A percentile compares a stretch with the other conserved stretches of the same genome.
Conservation (phyloP, 2,797 vertebrate species). For the Gymnodraco acuticeps region DNA sequence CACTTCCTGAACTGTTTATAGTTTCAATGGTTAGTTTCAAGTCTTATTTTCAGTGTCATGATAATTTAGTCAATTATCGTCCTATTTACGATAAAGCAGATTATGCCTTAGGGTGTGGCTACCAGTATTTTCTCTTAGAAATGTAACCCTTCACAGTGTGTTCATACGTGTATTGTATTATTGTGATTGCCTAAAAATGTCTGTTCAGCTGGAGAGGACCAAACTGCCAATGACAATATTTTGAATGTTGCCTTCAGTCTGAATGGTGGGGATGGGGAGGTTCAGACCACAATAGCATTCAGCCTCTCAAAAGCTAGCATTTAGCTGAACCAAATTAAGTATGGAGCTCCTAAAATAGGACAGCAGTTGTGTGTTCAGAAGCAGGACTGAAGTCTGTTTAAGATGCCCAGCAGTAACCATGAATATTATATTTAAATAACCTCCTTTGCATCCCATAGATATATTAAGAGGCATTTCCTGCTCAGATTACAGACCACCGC, state of each 20-base stretch:
- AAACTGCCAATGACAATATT: background rate
- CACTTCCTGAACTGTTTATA: too few species aligned
- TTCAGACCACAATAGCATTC: constrained; percentile 1
- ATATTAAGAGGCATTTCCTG: constrained; percentile 18
- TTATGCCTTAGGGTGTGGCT: too few species aligned
- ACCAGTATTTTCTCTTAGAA: too few species aligned
- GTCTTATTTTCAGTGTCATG: too few species aligned
- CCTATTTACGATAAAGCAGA: too few species aligned
- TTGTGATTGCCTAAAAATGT: too few species aligned
- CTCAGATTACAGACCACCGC: constrained; percentile 28
- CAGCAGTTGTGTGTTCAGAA: constrained; percentile 1
- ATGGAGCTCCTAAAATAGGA: background rate
- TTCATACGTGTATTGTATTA: too few species aligned
- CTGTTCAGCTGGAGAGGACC: background rate
- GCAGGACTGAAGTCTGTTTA: background rate
- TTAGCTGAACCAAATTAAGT: constrained; percentile 13
- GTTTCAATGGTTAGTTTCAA: too few species aligned
- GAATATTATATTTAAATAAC: background rate
- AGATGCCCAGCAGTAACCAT: background rate
- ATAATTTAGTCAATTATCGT: too few species aligned
- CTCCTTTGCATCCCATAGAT: constrained; percentile 20
- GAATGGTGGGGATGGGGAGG: background rate
- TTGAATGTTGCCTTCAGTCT: constrained; percentile 2
- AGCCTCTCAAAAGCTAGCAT: constrained; percentile 6
- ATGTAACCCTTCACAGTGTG: too few species aligned